These are phyloP conservation scores for Cybosia mesomella DNA, from an alignment of 2,888 invertebrate genomes.

Conservation along the genomic window DNA sequence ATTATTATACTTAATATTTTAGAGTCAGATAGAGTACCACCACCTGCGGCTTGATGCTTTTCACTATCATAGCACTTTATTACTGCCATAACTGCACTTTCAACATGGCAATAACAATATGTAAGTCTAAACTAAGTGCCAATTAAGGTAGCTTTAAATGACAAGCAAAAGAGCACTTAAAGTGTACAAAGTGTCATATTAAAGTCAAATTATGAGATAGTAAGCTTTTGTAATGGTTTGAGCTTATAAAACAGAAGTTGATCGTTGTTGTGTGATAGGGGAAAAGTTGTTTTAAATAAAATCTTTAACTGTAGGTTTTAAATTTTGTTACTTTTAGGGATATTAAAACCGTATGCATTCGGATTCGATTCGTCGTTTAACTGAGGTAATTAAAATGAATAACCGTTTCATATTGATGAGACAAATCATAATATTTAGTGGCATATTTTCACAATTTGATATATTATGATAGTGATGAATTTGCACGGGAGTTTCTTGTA, in stretches of 20 bases:
- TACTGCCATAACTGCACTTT: constrained; percentile 38
- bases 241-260: background rate
- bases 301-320: background rate
- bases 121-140: constrained; percentile 53
- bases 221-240: constrained; percentile 23
- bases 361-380: too few relatives aligned
- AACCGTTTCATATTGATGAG: too few relatives aligned
- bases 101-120: constrained; percentile 44
- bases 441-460: too few relatives aligned
- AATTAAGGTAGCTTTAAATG: constrained; percentile 47
- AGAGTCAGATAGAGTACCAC: background rate
- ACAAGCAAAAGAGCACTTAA: constrained; percentile 33
- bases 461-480: too few relatives aligned
- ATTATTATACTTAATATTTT: too few relatives aligned
- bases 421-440: too few relatives aligned
- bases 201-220: constrained; percentile 44
- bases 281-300: background rate
- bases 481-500: too few relatives aligned
- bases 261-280: background rate
- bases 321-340: background rate
- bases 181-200: constrained; percentile 39
- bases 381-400: too few relatives aligned
- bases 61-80: constrained; percentile 24
- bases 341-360: too few relatives aligned
- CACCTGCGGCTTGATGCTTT: constrained; percentile 7